A percentile compares a stretch with the other conserved stretches of the same genome.
Evolutionary conservation across 2,113 vertebrate genomes (phyloP).

Genomic region (Mesoclemmys tuberculata): DNA sequence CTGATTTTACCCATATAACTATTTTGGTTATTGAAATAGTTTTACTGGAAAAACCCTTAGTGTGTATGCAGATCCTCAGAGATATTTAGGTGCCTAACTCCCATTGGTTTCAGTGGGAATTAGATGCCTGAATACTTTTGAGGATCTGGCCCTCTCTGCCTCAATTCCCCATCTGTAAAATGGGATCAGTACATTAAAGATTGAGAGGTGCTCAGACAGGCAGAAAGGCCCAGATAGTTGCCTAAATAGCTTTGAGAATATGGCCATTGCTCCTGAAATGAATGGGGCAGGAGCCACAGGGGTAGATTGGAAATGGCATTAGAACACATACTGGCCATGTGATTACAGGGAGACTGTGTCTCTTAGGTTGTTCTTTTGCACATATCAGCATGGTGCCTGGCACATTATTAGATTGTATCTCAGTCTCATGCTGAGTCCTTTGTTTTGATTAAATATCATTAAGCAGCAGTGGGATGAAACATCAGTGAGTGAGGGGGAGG

Average conservation of each 20-base stretch:
- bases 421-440: fast-evolving
- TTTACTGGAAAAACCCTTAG: background rate
- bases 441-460: background rate
- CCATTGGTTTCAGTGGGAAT: background rate
- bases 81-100: background rate
- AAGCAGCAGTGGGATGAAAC: background rate
- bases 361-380: fast-evolving
- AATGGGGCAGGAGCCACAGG: background rate
- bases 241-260: background rate
- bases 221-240: background rate
- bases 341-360: fast-evolving
- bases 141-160: background rate
- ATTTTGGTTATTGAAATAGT: background rate
- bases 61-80: background rate
- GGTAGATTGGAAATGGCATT: background rate
- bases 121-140: background rate
- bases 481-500: background rate
- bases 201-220: background rate
- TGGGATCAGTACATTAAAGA: background rate
- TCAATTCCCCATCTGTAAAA: background rate
- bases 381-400: fast-evolving
- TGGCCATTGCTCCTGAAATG: background rate
- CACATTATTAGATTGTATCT: fast-evolving
- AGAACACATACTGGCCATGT: background rate
- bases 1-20: background rate